phyloP scores from a whole-genome alignment of 2,888 invertebrate species.

The Chymomyza amoena region DNA sequence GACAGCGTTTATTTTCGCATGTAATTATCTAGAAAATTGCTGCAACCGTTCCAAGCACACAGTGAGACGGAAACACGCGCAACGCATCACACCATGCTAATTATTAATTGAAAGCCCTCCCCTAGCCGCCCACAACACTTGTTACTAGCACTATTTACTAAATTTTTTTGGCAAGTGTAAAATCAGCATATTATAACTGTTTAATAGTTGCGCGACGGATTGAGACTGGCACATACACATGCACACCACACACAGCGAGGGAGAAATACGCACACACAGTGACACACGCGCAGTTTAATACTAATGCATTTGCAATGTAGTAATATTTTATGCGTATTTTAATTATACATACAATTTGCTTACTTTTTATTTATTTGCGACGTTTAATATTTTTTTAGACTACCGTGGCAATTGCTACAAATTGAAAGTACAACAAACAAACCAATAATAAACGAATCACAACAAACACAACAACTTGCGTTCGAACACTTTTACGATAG shows the following conservation, averaged over 20 bases:
- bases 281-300: slow-evolving; percentile 15
- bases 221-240: slow-evolving; percentile 9
- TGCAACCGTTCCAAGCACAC: slow-evolving; percentile 11
- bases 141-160: background rate
- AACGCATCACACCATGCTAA: slow-evolving; percentile 3
- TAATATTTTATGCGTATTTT: background rate
- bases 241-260: no score
- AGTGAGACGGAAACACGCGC: background rate
- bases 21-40: slow-evolving; percentile 25
- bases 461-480: slow-evolving; percentile 16
- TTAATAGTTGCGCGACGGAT: background rate
- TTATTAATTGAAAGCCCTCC: background rate
- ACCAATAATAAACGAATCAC: slow-evolving; percentile 20
- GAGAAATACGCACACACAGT: slow-evolving; percentile 13
- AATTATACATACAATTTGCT: slow-evolving; percentile 17
- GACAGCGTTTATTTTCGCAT: slow-evolving; percentile 18
- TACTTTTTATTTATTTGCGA: slow-evolving; percentile 35
- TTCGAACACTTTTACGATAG: background rate
- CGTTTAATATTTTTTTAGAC: slow-evolving; percentile 8
- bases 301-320: slow-evolving; percentile 4
- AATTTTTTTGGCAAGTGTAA: background rate
- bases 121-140: background rate
- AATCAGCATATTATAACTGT: background rate
- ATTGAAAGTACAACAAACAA: slow-evolving; percentile 11
- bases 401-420: slow-evolving; percentile 9